phyloP scores from a whole-genome alignment of 2,113 vertebrate species.

The Antidorcas marsupialis region DNA sequence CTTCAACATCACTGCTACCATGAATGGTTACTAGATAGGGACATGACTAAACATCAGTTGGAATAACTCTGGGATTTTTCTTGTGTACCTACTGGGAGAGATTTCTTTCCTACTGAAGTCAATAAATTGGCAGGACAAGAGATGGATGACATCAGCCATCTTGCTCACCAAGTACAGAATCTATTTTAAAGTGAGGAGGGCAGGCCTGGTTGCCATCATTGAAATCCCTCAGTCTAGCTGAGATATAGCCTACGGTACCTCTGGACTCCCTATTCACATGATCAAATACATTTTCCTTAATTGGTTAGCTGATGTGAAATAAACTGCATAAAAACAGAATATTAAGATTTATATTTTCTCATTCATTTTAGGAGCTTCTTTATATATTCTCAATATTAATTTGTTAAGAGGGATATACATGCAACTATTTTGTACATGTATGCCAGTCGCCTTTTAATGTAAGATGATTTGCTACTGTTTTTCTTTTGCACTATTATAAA shows the following conservation, averaged over 20 bases:
- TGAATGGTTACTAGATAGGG: background rate
- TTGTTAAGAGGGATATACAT: background rate
- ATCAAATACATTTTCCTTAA: background rate
- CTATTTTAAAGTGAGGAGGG: background rate
- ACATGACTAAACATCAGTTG: background rate
- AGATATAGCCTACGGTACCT: background rate
- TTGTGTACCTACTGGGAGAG: background rate
- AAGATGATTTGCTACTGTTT: background rate
- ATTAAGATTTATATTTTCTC: background rate
- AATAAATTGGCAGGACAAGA: background rate
- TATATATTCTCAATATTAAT: background rate
- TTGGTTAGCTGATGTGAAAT: background rate
- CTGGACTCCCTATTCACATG: background rate
- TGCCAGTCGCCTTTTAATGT: background rate
- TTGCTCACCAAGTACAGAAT: background rate
- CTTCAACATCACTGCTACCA: no score
- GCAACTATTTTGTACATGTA: background rate
- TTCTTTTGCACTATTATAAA: background rate
- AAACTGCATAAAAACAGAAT: background rate
- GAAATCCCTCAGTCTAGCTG: background rate
- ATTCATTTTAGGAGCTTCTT: background rate
- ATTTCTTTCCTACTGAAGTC: background rate
- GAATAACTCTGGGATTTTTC: background rate
- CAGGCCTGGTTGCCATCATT: background rate
- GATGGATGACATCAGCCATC: no score